These are phyloP conservation scores for Melieria omissa DNA, from an alignment of 2,888 invertebrate genomes.

Conservation along the genomic window DNA sequence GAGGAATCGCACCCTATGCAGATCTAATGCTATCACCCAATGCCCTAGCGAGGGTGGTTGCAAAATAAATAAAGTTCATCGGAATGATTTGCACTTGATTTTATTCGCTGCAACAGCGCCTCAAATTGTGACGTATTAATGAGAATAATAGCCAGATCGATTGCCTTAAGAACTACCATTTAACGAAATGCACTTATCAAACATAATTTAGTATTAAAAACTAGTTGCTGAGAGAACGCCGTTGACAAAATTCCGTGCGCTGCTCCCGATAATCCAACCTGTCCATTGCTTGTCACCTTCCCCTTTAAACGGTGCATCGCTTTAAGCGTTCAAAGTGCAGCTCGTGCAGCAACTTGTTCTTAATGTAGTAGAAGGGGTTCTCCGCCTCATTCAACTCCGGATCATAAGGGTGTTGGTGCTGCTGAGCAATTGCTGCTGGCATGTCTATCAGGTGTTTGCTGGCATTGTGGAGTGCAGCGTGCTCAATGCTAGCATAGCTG, in stretches of 20 bases:
- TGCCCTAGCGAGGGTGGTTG: too few relatives aligned
- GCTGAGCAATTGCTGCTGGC: constrained; percentile 15
- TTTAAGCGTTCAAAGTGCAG: constrained; percentile 84
- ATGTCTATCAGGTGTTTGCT: background rate
- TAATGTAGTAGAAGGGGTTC: constrained; percentile 87
- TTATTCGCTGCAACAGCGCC: too few relatives aligned
- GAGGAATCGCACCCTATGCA: too few relatives aligned
- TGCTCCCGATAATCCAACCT: background rate
- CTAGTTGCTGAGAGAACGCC: background rate
- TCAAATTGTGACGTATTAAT: too few relatives aligned
- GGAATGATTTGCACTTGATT: too few relatives aligned
- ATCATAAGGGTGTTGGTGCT: constrained; percentile 68
- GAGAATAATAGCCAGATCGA: too few relatives aligned
- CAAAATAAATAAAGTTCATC: too few relatives aligned
- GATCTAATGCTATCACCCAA: too few relatives aligned
- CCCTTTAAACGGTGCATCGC: constrained; percentile 63
- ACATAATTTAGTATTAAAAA: background rate
- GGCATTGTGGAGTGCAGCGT: background rate
- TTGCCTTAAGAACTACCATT: too few relatives aligned
- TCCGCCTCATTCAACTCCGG: constrained; percentile 81
- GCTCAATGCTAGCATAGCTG: constrained; percentile 5
- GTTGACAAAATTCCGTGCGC: background rate
- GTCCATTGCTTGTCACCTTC: background rate
- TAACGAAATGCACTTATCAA: background rate
- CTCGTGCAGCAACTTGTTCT: constrained; percentile 87